Evolutionary conservation across 2,888 invertebrate genomes (phyloP).

Genomic region (Andricus quercusramuli): DNA sequence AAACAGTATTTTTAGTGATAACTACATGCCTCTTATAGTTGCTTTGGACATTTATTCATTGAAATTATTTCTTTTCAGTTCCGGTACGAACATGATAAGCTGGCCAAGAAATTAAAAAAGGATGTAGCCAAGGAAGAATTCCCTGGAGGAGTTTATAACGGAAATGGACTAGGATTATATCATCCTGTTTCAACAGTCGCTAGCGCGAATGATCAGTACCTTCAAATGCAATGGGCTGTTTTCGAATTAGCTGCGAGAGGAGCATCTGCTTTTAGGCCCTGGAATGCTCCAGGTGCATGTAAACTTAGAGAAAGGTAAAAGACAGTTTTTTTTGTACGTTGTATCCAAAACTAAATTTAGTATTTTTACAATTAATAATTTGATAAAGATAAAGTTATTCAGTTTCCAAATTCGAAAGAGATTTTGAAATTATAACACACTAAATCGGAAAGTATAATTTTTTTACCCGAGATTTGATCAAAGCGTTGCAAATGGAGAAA

Average conservation of each 20-base stretch:
- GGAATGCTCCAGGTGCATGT: conserved; percentile 74
- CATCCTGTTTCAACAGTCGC: conserved; percentile 70
- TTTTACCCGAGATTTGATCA: too few species aligned
- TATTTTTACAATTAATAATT: background rate
- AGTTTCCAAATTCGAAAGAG: too few species aligned
- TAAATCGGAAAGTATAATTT: too few species aligned
- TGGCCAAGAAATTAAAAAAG: conserved; percentile 73
- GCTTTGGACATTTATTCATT: conserved; percentile 17
- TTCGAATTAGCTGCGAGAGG: conserved; percentile 75
- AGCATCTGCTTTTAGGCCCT: conserved; percentile 78
- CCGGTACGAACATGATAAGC: conserved; percentile 72
- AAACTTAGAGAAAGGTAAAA: conserved; percentile 77
- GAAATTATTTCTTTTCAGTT: conserved; percentile 62
- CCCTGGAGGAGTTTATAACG: conserved; percentile 67
- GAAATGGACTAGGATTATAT: conserved; percentile 73
- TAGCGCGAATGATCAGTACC: conserved; percentile 69
- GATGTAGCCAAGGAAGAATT: conserved; percentile 74
- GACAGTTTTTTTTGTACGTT: background rate
- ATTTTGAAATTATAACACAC: too few species aligned
- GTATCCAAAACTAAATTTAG: background rate
- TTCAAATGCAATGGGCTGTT: conserved; percentile 77
- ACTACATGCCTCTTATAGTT: background rate
- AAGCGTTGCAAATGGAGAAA: too few species aligned
- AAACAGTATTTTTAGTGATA: background rate
- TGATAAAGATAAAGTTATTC: background rate